A percentile compares a stretch with the other conserved stretches of the same genome.
Evolutionary conservation across 2,797 vertebrate species (phyloP).

Genomic region (Halcyon chelicuti): DNA sequence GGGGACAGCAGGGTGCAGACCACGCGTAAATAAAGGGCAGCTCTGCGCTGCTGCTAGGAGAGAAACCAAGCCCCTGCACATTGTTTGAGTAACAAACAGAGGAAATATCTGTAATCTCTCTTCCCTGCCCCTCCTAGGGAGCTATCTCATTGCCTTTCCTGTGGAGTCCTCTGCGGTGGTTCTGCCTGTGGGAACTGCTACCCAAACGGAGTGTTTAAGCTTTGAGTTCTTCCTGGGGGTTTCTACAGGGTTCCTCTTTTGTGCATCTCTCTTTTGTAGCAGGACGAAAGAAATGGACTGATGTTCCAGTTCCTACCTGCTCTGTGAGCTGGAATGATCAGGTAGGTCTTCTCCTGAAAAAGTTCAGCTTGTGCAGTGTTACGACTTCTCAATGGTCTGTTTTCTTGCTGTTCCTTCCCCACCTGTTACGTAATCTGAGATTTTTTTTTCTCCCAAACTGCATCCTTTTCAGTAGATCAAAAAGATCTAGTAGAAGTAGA

Average conservation of each 20-base stretch:
- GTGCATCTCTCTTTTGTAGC: background rate
- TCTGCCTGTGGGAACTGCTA: slow-evolving; percentile 35
- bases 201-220: background rate
- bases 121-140: slow-evolving; percentile 55
- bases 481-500: too few relatives aligned
- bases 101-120: slow-evolving; percentile 62
- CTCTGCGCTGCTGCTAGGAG: background rate
- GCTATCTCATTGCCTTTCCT: slow-evolving; percentile 61
- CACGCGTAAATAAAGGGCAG: background rate
- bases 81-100: slow-evolving; percentile 64
- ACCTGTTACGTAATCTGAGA: background rate
- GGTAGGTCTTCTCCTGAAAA: background rate
- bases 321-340: background rate
- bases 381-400: background rate
- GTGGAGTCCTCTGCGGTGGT: slow-evolving; percentile 5
- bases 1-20: background rate
- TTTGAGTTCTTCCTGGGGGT: background rate
- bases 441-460: background rate
- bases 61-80: background rate
- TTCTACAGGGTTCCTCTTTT: background rate
- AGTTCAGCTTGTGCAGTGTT: background rate
- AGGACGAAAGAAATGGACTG: background rate
- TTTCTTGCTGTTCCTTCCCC: background rate
- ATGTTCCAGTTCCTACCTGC: background rate
- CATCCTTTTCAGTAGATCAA: background rate